phyloP scores from a whole-genome alignment of 92 coral and sea anemone species.

The Zoanthus sansibaricus region DNA sequence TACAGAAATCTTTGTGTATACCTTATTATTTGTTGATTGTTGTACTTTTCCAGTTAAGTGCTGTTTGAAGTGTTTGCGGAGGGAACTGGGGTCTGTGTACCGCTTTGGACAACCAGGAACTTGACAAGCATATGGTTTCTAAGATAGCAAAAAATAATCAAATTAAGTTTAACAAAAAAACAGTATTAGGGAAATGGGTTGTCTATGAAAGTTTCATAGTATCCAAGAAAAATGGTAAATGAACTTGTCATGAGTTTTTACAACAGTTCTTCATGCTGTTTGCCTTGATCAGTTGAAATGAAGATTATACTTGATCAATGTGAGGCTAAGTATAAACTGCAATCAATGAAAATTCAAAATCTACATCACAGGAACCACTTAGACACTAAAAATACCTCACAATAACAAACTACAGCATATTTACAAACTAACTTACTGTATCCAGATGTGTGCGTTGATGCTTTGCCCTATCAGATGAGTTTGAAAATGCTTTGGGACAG shows the following conservation, averaged over 20 bases:
- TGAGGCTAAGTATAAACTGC: no score
- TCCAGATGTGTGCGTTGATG: conserved; percentile 98
- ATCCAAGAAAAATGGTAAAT: no score
- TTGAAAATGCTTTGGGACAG: conserved; percentile 97
- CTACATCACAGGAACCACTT: no score
- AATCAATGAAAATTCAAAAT: no score
- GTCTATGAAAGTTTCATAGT: no score
- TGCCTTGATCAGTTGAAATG: no score
- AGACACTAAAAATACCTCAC: no score
- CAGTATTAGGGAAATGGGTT: not conserved
- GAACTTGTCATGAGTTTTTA: no score
- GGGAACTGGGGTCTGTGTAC: conserved; percentile 69
- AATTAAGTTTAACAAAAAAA: not conserved
- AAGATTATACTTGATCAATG: no score
- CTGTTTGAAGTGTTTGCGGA: conserved; percentile 78
- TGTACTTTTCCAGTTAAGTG: conserved; percentile 88
- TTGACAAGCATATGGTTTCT: conserved; percentile 73
- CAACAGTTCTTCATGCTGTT: no score
- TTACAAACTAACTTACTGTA: conserved; percentile 68
- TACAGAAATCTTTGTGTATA: not conserved
- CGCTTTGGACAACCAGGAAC: conserved; percentile 70
- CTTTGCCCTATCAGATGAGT: conserved; percentile 97
- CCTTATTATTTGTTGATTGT: conserved; percentile 58
- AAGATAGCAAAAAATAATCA: not conserved
- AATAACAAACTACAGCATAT: no score